Evolutionary conservation across 2,113 vertebrate species (phyloP), one percentile per base, ranked within the genome.

Genomic region (Cebus imitator): DNA sequence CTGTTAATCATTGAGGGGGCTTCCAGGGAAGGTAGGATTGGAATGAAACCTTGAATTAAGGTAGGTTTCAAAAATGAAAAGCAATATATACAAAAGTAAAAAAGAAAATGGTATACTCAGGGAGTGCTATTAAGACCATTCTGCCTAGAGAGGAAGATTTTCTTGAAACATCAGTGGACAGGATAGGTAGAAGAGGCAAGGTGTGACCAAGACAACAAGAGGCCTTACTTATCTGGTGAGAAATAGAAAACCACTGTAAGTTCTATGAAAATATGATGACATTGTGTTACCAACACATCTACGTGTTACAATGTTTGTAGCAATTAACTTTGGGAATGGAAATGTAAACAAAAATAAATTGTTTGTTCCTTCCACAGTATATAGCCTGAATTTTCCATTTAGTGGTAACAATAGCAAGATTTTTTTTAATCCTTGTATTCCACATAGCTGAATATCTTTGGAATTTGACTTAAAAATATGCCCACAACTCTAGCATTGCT

Each of bases 391-490:
- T 89, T 93, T 93, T 40, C 32, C 73, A 92, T 87, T 92, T 88
- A 88, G 40, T 86, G 52, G 23, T 91, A 50, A 52, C 66, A 91
- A 52, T 48, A 89, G 18, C 66, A 79, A 93, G 96, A 93, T 68
- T 57, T 25, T 64, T 64, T 64, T 32, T 2, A 81, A 37, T 78
- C 43, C 43, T 78, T 72, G 12, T 61, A 75, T 64, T 78, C 75
- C 91, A 14, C 61, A 14, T 64, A 30, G 30, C 61, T 64, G 61
- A 64, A 64, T 64, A 32, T 64, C 30, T 95, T 89, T 80, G 13
- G 45, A 86, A 97, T 87, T 91, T 87, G 25, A 92, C 72, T 88
- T 18, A 88, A 91, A 98, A 86, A 64, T 95, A 70, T 66, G 18
- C 55, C 72, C 58, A 78, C 57, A 86, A n/a, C 13, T 35, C 76